These are phyloP conservation scores for Cabera pusaria DNA, from an alignment of 2,888 invertebrate genomes.

Conservation along the genomic window DNA sequence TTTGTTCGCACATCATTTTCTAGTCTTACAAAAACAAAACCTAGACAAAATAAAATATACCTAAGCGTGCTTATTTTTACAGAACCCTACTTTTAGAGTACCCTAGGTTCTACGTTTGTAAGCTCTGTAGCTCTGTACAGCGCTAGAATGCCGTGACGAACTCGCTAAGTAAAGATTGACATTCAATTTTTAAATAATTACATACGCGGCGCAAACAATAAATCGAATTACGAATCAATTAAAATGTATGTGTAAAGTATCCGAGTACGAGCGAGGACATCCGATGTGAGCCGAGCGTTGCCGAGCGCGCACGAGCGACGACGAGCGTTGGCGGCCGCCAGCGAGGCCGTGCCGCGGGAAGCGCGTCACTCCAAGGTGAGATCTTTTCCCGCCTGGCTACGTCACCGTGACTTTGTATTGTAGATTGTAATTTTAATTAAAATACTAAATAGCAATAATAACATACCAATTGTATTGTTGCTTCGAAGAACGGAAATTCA, in stretches of 20 bases:
- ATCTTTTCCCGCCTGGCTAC: constrained; percentile 73
- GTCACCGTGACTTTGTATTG: constrained; percentile 64
- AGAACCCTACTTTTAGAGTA: too few species aligned
- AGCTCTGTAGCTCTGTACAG: too few species aligned
- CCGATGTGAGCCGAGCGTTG: constrained; percentile 24
- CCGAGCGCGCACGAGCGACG: constrained; percentile 41
- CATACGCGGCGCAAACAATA: too few species aligned
- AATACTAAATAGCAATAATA: constrained; percentile 39
- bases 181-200: too few species aligned
- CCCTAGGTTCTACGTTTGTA: too few species aligned
- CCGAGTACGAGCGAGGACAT: constrained; percentile 40
- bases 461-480: constrained; percentile 30
- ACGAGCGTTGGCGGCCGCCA: constrained; percentile 71
- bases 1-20: too few species aligned
- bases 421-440: constrained; percentile 51
- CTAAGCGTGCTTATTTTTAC: too few species aligned
- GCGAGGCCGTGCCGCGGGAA: constrained; percentile 79
- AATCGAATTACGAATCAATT: constrained; percentile 55
- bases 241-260: constrained; percentile 40
- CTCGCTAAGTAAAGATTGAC: too few species aligned
- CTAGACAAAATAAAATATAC: too few species aligned
- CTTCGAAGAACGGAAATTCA: constrained; percentile 16
- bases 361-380: constrained; percentile 74
- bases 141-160: too few species aligned
- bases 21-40: too few species aligned